Percentiles rank a stretch among this genome's conserved stretches.
These are phyloP conservation scores for Ctenomys sociabilis DNA, from an alignment of 2,113 vertebrate genomes.

Conservation along the genomic window DNA sequence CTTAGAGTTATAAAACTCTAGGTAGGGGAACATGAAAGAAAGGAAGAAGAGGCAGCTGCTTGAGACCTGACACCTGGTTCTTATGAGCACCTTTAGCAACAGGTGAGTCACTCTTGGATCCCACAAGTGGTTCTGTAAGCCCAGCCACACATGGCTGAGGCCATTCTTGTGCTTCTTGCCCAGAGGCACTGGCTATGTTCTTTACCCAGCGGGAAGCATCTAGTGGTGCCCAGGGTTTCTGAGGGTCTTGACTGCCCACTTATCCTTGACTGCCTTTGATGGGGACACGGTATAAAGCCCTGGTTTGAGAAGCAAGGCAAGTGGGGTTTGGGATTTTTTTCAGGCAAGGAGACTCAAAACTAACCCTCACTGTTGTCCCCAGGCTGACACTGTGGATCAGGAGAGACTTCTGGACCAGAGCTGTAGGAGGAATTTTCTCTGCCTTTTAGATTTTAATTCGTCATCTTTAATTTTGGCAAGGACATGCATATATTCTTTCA, in stretches of 20 bases:
- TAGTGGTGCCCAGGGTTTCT: neutral
- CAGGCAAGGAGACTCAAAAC: neutral
- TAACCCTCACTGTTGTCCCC: neutral
- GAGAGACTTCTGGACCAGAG: neutral
- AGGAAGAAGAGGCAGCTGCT: neutral
- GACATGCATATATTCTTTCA: slow-evolving; percentile 62
- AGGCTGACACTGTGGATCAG: neutral
- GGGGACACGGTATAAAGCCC: neutral
- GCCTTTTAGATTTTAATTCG: slow-evolving; percentile 60
- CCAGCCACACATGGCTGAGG: neutral
- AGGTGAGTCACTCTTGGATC: neutral
- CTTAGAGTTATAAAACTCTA: neutral
- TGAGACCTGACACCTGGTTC: neutral
- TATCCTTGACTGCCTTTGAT: neutral
- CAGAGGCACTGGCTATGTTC: neutral
- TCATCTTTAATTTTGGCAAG: slow-evolving; percentile 79
- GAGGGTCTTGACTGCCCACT: neutral
- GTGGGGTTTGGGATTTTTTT: neutral
- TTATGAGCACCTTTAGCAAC: neutral
- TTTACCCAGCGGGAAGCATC: neutral
- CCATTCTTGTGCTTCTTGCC: neutral
- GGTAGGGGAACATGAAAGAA: neutral
- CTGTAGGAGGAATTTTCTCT: slow-evolving; percentile 22
- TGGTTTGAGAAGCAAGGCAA: neutral
- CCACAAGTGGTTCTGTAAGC: neutral